These are phyloP conservation scores for Linyphia triangularis DNA, from an alignment of 2,888 invertebrate genomes.

Conservation along the genomic window DNA sequence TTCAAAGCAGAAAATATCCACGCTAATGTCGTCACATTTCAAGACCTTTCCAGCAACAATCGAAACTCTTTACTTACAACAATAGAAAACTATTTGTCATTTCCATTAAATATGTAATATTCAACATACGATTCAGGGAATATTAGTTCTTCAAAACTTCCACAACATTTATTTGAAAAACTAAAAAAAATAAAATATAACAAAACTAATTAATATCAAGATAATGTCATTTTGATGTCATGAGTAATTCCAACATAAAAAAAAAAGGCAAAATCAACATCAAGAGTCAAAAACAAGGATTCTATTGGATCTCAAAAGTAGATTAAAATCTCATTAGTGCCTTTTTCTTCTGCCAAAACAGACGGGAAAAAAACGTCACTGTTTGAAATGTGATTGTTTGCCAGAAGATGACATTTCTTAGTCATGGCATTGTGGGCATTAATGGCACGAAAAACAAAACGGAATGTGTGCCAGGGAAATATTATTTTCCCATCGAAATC, in stretches of 20 bases:
- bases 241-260: not conserved
- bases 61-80: too few relatives aligned
- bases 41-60: too few relatives aligned
- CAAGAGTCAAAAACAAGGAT: slow-evolving; percentile 1
- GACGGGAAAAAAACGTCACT: not conserved
- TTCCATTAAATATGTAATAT: not conserved
- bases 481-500: not conserved
- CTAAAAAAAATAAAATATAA: not conserved
- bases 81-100: not conserved
- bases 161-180: not conserved
- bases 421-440: slow-evolving; percentile 5
- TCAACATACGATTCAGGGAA: not conserved
- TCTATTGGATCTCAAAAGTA: not conserved
- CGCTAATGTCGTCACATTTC: too few relatives aligned
- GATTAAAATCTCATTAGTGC: slow-evolving; percentile 37
- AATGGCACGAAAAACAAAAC: not conserved
- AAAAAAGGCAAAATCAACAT: not conserved
- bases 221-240: not conserved
- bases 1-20: too few relatives aligned
- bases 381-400: slow-evolving; percentile 10
- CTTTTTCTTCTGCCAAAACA: not conserved
- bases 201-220: not conserved
- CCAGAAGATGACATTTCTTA: not conserved
- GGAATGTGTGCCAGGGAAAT: not conserved
- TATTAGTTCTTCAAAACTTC: not conserved